Base-by-base conservation (phyloP, 2,888 invertebrate genomes). In the Nomada fabriciana region DNA sequence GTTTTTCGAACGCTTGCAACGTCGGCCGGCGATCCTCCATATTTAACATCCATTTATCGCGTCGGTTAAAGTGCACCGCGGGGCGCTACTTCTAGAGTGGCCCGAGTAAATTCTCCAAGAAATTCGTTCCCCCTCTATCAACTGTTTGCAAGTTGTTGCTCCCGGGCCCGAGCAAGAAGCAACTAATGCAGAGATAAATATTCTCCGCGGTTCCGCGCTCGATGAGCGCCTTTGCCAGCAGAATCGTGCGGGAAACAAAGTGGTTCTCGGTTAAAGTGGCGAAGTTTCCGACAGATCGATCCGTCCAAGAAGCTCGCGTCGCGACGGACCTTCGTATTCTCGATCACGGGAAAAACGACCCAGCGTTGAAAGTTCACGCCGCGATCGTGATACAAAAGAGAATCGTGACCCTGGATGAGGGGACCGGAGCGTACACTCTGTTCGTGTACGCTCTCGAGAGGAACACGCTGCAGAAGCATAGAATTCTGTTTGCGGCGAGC, bases 401-500 rank as follows among this genome's bases (percentile, higher is more conserved):
- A 7, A 5, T 5, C 36, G 5, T 43, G 43, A 63, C 13, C 25
- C 15, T 9, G 23, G 61, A 18, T 13, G 69, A 20, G 2, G 47
- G 7, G n/a, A 61, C 4, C 15, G 47, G 47, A 0, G 36, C 9
- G 7, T 7, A 7, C 36, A 5, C 36, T 43, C 43, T 43, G 43
- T 7, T 10, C 43, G 53, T 25, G 15, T 9, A 57, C 29, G 59
- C n/a, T 29, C 29, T 0, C 5, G 29, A 0, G 29, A 29, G 7
- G 68, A 15, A 64, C 68, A 53, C 55, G 43, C 64, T 47, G 70
- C 78, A 77, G 85, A 85, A 82, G 85, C 86, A 82, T 84, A 86
- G 88, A 89, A 90, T 90, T 87, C 85, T 83, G 86, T 88, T 89
- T 86, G 87, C 80, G 83, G 87, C 76, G 74, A 83, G 80, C 79